Conservation (phyloP, 1,140 invertebrate species). For the Oryctes rhinoceros region DNA sequence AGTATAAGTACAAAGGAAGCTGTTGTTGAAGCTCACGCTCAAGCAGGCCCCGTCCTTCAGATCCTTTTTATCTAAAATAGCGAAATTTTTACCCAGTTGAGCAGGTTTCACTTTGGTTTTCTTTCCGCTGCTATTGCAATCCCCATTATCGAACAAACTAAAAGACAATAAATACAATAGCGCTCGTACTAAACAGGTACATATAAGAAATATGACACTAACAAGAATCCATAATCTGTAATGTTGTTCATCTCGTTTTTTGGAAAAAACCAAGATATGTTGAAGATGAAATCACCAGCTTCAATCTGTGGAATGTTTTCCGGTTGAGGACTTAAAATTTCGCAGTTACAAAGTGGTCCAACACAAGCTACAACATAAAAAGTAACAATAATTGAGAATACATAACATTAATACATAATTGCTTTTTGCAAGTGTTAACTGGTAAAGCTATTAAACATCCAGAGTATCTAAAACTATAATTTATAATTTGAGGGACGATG, state of each 20-base stretch:
- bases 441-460: too few relatives aligned
- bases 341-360: background rate
- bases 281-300: background rate
- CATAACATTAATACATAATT: too few relatives aligned
- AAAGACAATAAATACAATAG: background rate
- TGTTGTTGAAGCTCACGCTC: slow-evolving; percentile 8
- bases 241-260: background rate
- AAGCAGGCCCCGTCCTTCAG: background rate
- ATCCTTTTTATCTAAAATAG: background rate
- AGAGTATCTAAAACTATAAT: too few relatives aligned
- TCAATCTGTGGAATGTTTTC: background rate
- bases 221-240: background rate
- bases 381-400: background rate
- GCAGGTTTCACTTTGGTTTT: background rate
- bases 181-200: background rate
- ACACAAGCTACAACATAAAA: background rate
- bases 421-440: too few relatives aligned
- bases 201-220: background rate
- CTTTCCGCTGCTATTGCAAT: background rate
- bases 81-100: background rate
- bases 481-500: too few relatives aligned
- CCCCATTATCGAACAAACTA: background rate
- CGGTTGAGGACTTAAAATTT: background rate
- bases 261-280: background rate
- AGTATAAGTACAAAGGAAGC: background rate